Evolutionary conservation across 1,140 invertebrate species (phyloP), one percentile per base, ranked within the genome.

Genomic region (Eueides isabella): DNA sequence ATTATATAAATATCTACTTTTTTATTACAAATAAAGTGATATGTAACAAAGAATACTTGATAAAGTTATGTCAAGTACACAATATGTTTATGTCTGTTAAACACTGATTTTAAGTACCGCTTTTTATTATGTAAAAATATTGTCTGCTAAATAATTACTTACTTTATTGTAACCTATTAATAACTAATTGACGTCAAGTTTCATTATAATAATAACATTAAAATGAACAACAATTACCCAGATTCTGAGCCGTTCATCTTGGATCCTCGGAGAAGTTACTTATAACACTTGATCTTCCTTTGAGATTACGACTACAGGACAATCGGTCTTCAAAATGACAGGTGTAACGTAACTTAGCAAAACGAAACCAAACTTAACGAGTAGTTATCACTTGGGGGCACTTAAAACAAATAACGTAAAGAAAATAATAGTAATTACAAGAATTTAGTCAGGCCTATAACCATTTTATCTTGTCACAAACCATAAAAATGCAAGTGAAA

Each of bases 161-260:
- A 48, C 19, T 55, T 55, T 26, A 55, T 55, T 55, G 48, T 26
- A 3, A 26, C 48, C 19, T 55, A 12, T 12, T 11, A 16, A 44
- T 55, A 55, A 6, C 26, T 55, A 23, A 55, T 26, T 19, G 48
- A 55, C 11, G 9, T 55, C 2, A 12, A 23, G 19, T 55, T 55
- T 55, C 19, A 55, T 55, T 26, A 11, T 26, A 23, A 55, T 55
- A 23, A 55, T 26, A 55, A 26, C 19, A 23, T 55, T 55, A 55
- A 55, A 55, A 23, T 55, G 3, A 44, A 26, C 19, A 64, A 75
- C 64, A 78, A 79, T 96, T 96, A 96, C 96, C 96, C 96, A 94
- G 96, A 96, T 94, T 97, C 96, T 86, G 96, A 96, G 89, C 95
- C 95, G 94, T 96, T 96, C 96, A 96, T 96, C 81, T 86, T 95